Conservation (phyloP, 1,140 invertebrate genomes). For the Bombus impatiens region DNA sequence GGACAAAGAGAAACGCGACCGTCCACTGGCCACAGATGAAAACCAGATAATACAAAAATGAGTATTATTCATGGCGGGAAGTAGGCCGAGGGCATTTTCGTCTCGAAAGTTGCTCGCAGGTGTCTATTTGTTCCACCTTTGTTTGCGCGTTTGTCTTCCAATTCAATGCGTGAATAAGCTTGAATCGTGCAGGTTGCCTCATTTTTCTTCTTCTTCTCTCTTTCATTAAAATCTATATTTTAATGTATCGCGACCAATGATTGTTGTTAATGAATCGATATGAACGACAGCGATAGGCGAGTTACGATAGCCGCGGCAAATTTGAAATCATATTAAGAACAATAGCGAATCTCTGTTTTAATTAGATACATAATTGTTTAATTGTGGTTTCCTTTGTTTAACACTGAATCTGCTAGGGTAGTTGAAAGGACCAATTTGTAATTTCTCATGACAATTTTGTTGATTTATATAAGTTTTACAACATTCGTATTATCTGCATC, state of each 20-base stretch:
- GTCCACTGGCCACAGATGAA: conserved; percentile 1
- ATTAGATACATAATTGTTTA: background rate
- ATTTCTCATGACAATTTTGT: too few species aligned
- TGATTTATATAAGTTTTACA: background rate
- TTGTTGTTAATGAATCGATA: background rate
- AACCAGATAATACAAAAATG: conserved; percentile 41
- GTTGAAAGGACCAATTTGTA: background rate
- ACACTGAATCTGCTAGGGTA: background rate
- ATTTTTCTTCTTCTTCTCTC: background rate
- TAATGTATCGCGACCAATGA: too few species aligned
- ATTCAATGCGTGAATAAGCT: background rate
- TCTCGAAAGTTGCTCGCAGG: conserved; percentile 31
- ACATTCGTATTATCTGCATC: background rate
- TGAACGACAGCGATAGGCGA: background rate
- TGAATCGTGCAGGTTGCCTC: background rate
- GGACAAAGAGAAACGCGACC: conserved; percentile 10
- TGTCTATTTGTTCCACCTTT: conserved; percentile 31
- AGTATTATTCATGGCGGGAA: conserved; percentile 30
- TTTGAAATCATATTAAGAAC: background rate
- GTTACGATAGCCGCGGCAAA: background rate
- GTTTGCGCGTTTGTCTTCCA: conserved; percentile 12
- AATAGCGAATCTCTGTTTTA: background rate
- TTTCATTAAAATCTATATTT: background rate
- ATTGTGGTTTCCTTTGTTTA: background rate
- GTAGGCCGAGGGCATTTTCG: conserved; percentile 47